Conservation (phyloP, 1,140 invertebrate genomes). For the Caerostris extrusa region DNA sequence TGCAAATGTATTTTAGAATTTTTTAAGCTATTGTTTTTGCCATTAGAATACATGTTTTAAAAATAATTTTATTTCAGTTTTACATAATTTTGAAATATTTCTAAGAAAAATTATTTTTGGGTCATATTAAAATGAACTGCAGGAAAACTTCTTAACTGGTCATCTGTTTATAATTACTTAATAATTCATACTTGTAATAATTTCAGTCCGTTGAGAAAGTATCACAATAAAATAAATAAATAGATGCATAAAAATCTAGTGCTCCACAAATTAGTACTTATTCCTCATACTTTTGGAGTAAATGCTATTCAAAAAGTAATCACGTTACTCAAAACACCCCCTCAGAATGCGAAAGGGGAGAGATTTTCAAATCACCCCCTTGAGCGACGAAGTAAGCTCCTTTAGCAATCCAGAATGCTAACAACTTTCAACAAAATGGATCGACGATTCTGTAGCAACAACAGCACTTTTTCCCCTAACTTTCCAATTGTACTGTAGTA, state of each 20-base stretch:
- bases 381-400: neutral
- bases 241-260: neutral
- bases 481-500: neutral
- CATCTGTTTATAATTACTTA: no score
- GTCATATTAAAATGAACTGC: no score
- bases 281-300: neutral
- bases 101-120: no score
- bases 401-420: neutral
- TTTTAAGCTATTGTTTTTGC: no score
- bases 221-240: no score
- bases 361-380: neutral
- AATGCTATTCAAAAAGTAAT: slow-evolving; percentile 19
- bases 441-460: neutral
- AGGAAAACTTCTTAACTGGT: no score
- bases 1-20: no score
- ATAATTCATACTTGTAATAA: no score
- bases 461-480: neutral
- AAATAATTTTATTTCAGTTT: no score
- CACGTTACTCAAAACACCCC: neutral
- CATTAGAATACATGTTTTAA: no score
- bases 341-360: neutral
- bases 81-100: no score
- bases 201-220: no score
- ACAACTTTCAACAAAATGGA: neutral
- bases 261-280: neutral